Evolutionary conservation across 2,888 invertebrate species (phyloP).

Genomic region (Parnassius apollo): DNA sequence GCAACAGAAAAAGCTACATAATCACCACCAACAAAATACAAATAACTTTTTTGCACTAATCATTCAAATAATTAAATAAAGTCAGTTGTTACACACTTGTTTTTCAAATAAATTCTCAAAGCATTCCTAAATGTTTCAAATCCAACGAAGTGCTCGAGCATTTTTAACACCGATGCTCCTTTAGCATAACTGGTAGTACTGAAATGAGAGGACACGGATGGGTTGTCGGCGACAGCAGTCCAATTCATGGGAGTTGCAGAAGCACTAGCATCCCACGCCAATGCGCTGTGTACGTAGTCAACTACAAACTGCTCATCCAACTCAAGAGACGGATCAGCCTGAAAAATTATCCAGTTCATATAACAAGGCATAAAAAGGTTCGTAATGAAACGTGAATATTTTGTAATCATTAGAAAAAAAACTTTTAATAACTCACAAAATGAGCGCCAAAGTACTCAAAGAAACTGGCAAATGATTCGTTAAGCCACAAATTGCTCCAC

Average conservation of each 20-base stretch:
- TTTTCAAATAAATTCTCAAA: slow-evolving; percentile 78
- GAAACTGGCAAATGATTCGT: slow-evolving; percentile 86
- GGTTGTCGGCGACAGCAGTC: slow-evolving; percentile 74
- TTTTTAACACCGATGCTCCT: slow-evolving; percentile 83
- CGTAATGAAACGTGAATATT: too few relatives aligned
- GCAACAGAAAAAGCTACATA: too few relatives aligned
- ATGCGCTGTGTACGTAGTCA: slow-evolving; percentile 84
- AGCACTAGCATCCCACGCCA: slow-evolving; percentile 78
- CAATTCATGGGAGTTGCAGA: slow-evolving; percentile 68
- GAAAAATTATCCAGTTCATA: slow-evolving; percentile 22
- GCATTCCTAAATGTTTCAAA: slow-evolving; percentile 76
- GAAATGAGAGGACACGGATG: slow-evolving; percentile 82
- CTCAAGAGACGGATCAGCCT: slow-evolving; percentile 64
- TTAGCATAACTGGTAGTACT: slow-evolving; percentile 86
- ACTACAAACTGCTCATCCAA: slow-evolving; percentile 84
- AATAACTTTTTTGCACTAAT: too few relatives aligned
- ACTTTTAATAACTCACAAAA: slow-evolving; percentile 52
- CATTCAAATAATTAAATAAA: too few relatives aligned
- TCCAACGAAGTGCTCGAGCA: slow-evolving; percentile 84
- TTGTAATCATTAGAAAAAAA: neutral
- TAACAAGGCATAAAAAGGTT: too few relatives aligned
- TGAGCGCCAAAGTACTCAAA: slow-evolving; percentile 86
- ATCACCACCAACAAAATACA: too few relatives aligned
- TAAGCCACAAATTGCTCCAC: slow-evolving; percentile 89
- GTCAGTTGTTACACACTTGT: slow-evolving; percentile 65